Evolutionary conservation across 2,113 vertebrate genomes (phyloP), one percentile per base, ranked within the genome.

Genomic region (Piaya cayana): DNA sequence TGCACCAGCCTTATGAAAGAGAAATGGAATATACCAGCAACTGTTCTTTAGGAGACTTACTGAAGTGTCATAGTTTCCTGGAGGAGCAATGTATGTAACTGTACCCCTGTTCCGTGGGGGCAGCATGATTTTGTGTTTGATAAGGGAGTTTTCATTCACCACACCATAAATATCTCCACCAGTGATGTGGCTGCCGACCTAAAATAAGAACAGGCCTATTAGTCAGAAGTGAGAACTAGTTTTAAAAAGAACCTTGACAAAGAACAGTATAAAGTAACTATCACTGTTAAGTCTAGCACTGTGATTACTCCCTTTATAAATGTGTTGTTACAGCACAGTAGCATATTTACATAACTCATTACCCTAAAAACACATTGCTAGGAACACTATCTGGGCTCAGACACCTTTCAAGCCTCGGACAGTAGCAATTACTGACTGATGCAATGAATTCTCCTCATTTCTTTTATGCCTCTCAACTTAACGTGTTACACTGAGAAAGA

Each of bases 121-220:
- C 74, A 99, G 97, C 99, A 99, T 99, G 96, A 99, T 98, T 98
- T 99, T 99, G 97, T 99, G 99, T 93, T 97, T 99, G 97, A 99
- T 99, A 63, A 99, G 99, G 5, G 99, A 99, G 93, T 99, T 99
- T 95, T 99, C 99, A 22, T 93, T 97, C 84, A 99, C 99, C 64
- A 98, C 65, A 60, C 98, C 99, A 49, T 99, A 99, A 96, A 99
- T 99, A 97, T 99, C 99, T 49, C 99, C 99, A 39, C 99, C 99
- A 60, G 99, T 99, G 96, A 99, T 99, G 94, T 99, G 99, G 97
- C 99, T 99, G 95, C 99, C 99, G 78, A 98, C 98, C 99, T 99
- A 92, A 72, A 93, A 75, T 88, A 78, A 72, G 74, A 95, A 91
- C 15, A 88, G 58, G 27, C 62, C 63, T 84, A 43, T 95, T 82